Conservation (phyloP, 2,888 invertebrate species). For the Athalia rosae region DNA sequence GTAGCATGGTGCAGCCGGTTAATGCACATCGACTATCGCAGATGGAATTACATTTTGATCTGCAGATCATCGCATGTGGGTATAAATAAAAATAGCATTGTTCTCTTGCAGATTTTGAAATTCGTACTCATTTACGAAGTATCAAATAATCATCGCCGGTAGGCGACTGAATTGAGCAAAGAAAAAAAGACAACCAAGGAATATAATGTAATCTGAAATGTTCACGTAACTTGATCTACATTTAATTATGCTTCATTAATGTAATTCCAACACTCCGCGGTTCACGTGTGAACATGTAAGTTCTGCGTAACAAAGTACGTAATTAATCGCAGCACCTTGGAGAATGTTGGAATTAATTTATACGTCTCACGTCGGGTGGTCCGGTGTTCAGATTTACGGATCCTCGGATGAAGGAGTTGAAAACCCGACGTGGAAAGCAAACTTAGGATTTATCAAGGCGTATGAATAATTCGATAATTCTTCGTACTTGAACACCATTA, state of each 20-base stretch:
- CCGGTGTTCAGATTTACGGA: slow-evolving; percentile 16
- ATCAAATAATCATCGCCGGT: too few relatives aligned
- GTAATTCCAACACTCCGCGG: slow-evolving; percentile 3
- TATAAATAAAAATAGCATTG: too few relatives aligned
- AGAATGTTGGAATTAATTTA: slow-evolving; percentile 29
- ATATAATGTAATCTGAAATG: background rate
- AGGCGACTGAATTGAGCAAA: too few relatives aligned
- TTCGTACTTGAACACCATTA: too few relatives aligned
- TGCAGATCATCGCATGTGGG: too few relatives aligned
- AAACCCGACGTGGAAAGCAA: slow-evolving; percentile 25
- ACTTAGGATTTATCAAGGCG: background rate
- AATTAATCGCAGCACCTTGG: slow-evolving; percentile 31
- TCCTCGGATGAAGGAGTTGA: background rate
- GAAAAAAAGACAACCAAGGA: background rate
- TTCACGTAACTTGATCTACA: slow-evolving; percentile 17
- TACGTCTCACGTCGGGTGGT: slow-evolving; percentile 17
- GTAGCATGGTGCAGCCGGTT: background rate
- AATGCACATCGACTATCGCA: background rate
- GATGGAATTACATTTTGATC: too few relatives aligned
- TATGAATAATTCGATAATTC: too few relatives aligned
- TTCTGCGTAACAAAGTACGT: slow-evolving; percentile 34
- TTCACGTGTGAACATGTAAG: slow-evolving; percentile 14
- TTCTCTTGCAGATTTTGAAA: too few relatives aligned
- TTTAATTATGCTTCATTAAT: slow-evolving; percentile 31
- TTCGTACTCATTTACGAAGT: too few relatives aligned